Conservation (phyloP, 2,113 vertebrate species). For the Sylvia atricapilla region DNA sequence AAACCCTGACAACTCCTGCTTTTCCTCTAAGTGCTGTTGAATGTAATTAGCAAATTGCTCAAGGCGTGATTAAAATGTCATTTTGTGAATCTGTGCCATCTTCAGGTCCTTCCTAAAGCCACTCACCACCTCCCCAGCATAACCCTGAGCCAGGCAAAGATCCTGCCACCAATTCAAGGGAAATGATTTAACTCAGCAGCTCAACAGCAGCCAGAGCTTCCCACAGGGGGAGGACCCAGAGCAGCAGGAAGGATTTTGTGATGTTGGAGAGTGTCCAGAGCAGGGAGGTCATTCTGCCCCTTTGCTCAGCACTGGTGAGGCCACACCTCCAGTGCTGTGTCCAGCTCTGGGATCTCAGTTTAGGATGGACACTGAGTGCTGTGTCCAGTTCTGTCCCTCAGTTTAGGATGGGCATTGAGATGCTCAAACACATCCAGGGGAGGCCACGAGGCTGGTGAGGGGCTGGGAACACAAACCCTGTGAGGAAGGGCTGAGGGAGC, state of each 20-base stretch:
- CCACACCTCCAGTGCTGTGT: too few relatives aligned
- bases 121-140: not conserved
- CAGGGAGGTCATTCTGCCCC: not conserved
- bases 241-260: not conserved
- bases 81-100: constrained; percentile 33
- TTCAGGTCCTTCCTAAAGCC: not conserved
- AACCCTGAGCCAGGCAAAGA: not conserved
- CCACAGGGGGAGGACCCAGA: not conserved
- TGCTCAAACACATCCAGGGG: too few relatives aligned
- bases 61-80: constrained; percentile 63
- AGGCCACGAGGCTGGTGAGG: too few relatives aligned
- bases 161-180: not conserved
- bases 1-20: constrained; percentile 19
- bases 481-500: too few relatives aligned
- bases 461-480: too few relatives aligned
- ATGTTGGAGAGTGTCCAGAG: not conserved
- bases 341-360: too few relatives aligned
- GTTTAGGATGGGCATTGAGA: too few relatives aligned
- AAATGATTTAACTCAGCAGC: not conserved
- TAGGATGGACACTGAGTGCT: too few relatives aligned
- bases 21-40: constrained; percentile 52
- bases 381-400: too few relatives aligned
- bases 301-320: not conserved
- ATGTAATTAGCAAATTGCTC: constrained; percentile 68
- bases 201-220: not conserved